Percentiles rank a stretch among this genome's conserved stretches.
Conservation (phyloP, 2,113 vertebrate genomes). For the Tetrax tetrax region DNA sequence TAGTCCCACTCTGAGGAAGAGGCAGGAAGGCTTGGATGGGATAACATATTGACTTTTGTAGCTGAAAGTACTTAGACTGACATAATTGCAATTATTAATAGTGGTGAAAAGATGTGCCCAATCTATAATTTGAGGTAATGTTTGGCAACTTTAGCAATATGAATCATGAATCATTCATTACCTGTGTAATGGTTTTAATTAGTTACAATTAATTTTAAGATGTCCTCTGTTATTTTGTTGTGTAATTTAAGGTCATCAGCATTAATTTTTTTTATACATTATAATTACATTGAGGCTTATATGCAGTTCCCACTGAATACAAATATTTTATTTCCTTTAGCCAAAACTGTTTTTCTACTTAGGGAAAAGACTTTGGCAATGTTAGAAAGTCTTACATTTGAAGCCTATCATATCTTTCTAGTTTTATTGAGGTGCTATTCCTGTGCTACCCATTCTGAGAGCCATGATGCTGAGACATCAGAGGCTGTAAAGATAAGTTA, state of each 20-base stretch:
- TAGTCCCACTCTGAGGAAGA: neutral
- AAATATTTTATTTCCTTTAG: neutral
- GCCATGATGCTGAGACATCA: neutral
- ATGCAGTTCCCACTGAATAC: neutral
- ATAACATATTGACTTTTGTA: neutral
- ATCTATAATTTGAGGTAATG: slow-evolving; percentile 9
- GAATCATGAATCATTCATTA: slow-evolving; percentile 37
- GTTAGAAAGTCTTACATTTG: neutral
- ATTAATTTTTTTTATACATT: neutral
- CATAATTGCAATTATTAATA: slow-evolving; percentile 10
- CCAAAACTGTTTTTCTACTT: neutral
- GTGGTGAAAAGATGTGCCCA: neutral
- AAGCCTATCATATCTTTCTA: neutral
- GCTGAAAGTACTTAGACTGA: neutral
- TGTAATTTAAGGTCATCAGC: neutral
- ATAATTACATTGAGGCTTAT: neutral
- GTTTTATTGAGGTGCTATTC: neutral
- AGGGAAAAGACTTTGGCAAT: neutral
- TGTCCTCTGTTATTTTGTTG: neutral
- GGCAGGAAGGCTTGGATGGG: neutral
- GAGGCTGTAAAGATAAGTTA: neutral
- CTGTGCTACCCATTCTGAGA: neutral
- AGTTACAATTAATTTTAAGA: slow-evolving; percentile 25
- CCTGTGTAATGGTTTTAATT: slow-evolving; percentile 13
- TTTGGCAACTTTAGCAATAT: slow-evolving; percentile 3